Conservation (phyloP, 2,797 vertebrate genomes). For the Manis crassicaudata region DNA sequence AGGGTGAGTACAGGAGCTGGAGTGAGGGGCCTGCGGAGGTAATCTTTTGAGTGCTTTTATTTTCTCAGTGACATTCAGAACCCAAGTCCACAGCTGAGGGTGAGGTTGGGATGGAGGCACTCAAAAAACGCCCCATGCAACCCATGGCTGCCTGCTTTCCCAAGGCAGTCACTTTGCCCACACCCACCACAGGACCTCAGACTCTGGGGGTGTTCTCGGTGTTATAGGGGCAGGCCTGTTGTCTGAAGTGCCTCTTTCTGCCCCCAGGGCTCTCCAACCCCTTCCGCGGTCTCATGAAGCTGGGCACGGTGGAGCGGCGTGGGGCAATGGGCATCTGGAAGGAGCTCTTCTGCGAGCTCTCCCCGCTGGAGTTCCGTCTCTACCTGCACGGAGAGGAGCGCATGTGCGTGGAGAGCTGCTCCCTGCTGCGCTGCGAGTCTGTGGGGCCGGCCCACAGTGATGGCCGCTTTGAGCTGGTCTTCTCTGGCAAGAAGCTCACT, state of each 20-base stretch:
- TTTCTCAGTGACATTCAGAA: neutral
- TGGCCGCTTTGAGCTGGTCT: slow-evolving; percentile 93
- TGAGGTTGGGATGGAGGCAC: too few relatives aligned
- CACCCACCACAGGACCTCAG: neutral
- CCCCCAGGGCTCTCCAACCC: slow-evolving; percentile 93
- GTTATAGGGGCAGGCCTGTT: rapidly evolving
- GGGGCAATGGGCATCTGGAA: slow-evolving; percentile 93
- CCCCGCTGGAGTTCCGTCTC: slow-evolving; percentile 93
- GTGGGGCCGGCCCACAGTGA: slow-evolving; percentile 86
- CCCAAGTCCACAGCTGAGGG: neutral
- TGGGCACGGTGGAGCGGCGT: slow-evolving; percentile 93
- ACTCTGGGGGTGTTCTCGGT: neutral
- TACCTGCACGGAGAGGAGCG: slow-evolving; percentile 91
- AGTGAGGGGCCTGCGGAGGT: neutral
- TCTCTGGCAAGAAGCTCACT: slow-evolving; percentile 89
- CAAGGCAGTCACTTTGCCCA: neutral
- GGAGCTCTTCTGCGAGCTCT: slow-evolving; percentile 94
- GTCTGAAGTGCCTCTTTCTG: slow-evolving; percentile 50
- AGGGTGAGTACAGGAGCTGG: neutral
- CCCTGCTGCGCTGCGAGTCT: slow-evolving; percentile 93
- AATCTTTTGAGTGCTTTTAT: neutral
- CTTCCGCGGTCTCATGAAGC: slow-evolving; percentile 95
- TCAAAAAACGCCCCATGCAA: neutral
- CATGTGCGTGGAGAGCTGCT: slow-evolving; percentile 91
- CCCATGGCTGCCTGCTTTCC: neutral